Evolutionary conservation across 2,113 vertebrate genomes (phyloP).

Genomic region (Sceloporus tristichus): DNA sequence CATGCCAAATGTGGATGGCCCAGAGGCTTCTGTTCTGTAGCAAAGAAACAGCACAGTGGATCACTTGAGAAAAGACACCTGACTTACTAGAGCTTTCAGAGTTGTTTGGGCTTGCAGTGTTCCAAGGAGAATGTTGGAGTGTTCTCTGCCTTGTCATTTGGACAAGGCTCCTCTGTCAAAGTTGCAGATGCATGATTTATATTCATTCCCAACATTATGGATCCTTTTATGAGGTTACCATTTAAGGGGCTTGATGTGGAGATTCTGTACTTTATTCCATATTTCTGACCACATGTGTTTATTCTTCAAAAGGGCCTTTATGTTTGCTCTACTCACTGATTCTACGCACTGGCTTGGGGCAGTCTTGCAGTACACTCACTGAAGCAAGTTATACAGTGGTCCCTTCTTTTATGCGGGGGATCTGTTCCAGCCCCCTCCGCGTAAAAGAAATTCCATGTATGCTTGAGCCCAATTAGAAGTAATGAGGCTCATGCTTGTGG

Average conservation of each 20-base stretch:
- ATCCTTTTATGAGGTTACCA: background rate
- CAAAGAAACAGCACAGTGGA: constrained; percentile 50
- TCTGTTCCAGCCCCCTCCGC: too few relatives aligned
- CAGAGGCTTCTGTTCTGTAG: constrained; percentile 63
- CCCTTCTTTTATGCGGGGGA: too few relatives aligned
- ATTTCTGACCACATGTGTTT: background rate
- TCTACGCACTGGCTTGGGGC: background rate
- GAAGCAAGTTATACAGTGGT: too few relatives aligned
- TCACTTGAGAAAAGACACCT: constrained; percentile 35
- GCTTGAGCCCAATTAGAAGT: too few relatives aligned
- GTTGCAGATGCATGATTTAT: constrained; percentile 28
- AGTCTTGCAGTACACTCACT: background rate
- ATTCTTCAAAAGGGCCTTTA: background rate
- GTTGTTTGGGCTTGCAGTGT: constrained; percentile 62
- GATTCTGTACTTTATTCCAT: background rate
- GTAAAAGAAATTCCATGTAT: too few relatives aligned
- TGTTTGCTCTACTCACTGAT: background rate
- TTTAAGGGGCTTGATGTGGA: background rate
- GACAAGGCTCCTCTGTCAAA: fast-evolving
- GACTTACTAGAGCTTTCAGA: constrained; percentile 56
- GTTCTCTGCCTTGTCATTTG: constrained; percentile 54
- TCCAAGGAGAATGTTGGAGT: constrained; percentile 23
- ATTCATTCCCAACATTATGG: background rate
- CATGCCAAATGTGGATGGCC: constrained; percentile 58
- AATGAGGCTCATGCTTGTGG: too few relatives aligned